Conservation (phyloP, 2,113 vertebrate genomes). For the Dromas ardeola region DNA sequence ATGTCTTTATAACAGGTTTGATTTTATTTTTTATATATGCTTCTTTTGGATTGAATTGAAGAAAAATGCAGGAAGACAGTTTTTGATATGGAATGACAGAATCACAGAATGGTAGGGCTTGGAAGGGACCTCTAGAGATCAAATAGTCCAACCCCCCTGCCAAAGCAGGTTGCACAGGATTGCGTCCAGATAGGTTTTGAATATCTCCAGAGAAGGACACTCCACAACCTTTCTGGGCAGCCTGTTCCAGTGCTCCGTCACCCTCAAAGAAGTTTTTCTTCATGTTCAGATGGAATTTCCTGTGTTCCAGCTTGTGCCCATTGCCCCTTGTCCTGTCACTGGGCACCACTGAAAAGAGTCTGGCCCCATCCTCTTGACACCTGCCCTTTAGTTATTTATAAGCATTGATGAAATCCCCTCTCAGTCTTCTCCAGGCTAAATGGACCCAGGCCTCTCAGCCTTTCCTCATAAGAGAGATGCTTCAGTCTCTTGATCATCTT, state of each 20-base stretch:
- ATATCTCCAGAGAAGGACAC: neutral
- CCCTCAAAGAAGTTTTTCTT: neutral
- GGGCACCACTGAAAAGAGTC: neutral
- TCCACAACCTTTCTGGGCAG: neutral
- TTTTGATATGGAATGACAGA: neutral
- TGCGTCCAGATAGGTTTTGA: neutral
- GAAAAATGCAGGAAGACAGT: neutral
- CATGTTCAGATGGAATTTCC: neutral
- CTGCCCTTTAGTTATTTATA: neutral
- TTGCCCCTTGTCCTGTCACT: neutral
- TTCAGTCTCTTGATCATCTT: neutral
- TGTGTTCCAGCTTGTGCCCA: neutral
- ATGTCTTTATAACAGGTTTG: slow-evolving; percentile 93
- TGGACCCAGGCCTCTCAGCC: neutral
- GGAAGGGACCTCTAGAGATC: neutral
- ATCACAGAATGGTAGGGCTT: neutral
- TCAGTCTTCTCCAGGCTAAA: neutral
- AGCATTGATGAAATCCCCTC: neutral
- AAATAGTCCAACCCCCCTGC: neutral
- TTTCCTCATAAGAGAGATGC: neutral
- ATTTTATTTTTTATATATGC: neutral
- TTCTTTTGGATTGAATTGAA: neutral
- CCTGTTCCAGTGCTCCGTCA: neutral
- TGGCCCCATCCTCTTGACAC: neutral
- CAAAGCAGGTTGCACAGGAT: neutral